Evolutionary conservation across 2,888 invertebrate species (phyloP).

Genomic region (Ariolimax columbianus): DNA sequence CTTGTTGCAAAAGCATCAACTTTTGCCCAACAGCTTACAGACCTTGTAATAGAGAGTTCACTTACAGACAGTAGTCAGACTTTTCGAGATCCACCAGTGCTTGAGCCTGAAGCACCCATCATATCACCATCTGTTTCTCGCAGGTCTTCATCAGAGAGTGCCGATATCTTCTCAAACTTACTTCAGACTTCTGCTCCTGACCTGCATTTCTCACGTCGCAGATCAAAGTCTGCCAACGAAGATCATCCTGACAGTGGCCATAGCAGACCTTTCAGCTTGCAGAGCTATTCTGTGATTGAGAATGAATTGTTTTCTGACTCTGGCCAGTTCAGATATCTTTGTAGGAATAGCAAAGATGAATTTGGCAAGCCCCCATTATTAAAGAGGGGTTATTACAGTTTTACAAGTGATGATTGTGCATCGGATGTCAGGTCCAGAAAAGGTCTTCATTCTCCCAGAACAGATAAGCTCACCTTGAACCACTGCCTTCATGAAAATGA

Average conservation of each 20-base stretch:
- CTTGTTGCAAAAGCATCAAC: constrained; percentile 53
- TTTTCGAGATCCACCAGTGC: constrained; percentile 56
- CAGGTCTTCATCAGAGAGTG: constrained; percentile 32
- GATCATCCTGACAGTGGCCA: constrained; percentile 19
- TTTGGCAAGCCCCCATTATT: constrained; percentile 47
- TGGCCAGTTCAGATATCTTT: constrained; percentile 24
- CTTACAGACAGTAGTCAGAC: constrained; percentile 45
- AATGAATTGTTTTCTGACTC: constrained; percentile 25
- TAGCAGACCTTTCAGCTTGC: constrained; percentile 18
- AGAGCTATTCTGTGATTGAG: constrained; percentile 24
- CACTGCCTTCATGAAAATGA: constrained; percentile 5
- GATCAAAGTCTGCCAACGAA: constrained; percentile 48
- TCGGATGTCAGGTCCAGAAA: constrained; percentile 20
- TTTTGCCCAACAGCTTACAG: constrained; percentile 46
- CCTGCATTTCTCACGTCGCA: constrained; percentile 20
- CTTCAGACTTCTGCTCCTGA: constrained; percentile 23
- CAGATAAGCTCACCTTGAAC: background rate
- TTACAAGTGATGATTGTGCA: constrained; percentile 1
- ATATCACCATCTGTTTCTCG: constrained; percentile 50
- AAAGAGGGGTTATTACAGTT: constrained; percentile 22
- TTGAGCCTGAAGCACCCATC: constrained; percentile 54
- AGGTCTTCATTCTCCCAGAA: constrained; percentile 10
- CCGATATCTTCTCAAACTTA: constrained; percentile 38
- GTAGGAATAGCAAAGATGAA: constrained; percentile 31
- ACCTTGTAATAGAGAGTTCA: constrained; percentile 46